Evolutionary conservation across 1,140 invertebrate genomes (phyloP).

Genomic region (Lasaia peninsularis): DNA sequence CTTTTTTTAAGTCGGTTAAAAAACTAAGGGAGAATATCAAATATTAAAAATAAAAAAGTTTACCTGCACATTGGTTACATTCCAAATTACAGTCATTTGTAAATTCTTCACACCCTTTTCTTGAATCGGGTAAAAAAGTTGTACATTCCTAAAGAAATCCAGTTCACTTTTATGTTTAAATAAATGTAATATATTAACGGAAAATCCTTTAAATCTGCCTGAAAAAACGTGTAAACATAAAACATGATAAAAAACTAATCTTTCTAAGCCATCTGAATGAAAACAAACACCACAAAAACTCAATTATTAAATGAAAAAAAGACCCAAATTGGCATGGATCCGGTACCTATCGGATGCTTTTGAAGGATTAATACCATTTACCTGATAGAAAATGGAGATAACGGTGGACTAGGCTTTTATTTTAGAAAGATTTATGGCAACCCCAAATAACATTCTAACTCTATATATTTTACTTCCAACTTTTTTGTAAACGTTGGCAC

Average conservation of each 20-base stretch:
- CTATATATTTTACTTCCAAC: neutral
- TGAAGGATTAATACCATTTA: slow-evolving; percentile 10
- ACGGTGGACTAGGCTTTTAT: slow-evolving; percentile 4
- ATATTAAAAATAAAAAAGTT: no score
- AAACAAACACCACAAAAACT: slow-evolving; percentile 4
- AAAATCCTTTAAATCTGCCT: no score
- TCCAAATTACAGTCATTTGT: no score
- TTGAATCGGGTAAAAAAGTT: no score
- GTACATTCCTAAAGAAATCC: no score
- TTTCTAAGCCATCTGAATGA: neutral
- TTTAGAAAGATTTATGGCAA: slow-evolving; percentile 5
- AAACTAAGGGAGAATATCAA: no score
- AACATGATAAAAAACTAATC: neutral
- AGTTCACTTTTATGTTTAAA: no score
- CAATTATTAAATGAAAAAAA: neutral
- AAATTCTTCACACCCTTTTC: no score
- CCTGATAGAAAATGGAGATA: slow-evolving; percentile 7
- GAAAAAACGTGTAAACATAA: neutral
- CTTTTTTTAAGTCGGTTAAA: no score
- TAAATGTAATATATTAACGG: no score
- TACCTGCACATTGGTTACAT: no score
- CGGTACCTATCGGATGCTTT: slow-evolving; percentile 2
- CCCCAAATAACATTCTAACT: slow-evolving; percentile 1
- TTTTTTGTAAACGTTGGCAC: no score
- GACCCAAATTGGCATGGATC: slow-evolving; percentile 5